Conservation (phyloP, 1,140 invertebrate genomes). For the Hormaphis cornu region DNA sequence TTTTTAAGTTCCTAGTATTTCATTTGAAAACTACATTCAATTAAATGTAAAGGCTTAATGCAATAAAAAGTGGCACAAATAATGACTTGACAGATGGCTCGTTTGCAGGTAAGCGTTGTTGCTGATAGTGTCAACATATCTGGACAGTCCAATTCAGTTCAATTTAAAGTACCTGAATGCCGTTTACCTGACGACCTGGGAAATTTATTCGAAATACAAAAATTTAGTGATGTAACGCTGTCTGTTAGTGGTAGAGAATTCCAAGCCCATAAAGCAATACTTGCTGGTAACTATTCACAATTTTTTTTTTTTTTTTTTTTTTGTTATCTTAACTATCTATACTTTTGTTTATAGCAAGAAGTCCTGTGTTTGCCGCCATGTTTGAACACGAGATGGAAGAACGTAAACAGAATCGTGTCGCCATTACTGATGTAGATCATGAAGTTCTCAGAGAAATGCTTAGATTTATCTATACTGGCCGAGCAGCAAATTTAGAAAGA, state of each 20-base stretch:
- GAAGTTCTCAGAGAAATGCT: constrained; percentile 95
- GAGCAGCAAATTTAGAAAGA: constrained; percentile 88
- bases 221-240: constrained; percentile 92
- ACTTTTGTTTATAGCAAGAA: constrained; percentile 64
- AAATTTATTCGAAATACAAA: constrained; percentile 85
- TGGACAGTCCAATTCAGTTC: constrained; percentile 86
- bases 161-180: constrained; percentile 97
- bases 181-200: constrained; percentile 88
- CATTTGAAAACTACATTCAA: too few species aligned
- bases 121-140: constrained; percentile 96
- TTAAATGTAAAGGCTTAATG: not conserved
- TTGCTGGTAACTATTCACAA: constrained; percentile 60
- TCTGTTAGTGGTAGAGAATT: constrained; percentile 86
- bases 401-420: constrained; percentile 88
- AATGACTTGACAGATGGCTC: constrained; percentile 32
- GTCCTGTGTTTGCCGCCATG: constrained; percentile 96
- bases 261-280: constrained; percentile 93
- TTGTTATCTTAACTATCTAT: constrained; percentile 22
- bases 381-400: constrained; percentile 99
- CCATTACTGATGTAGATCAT: constrained; percentile 94
- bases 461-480: constrained; percentile 95
- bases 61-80: constrained; percentile 25
- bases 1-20: too few species aligned
- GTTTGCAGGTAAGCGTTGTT: constrained; percentile 73
- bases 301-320: not conserved